Evolutionary conservation across 2,888 invertebrate genomes (phyloP).

Genomic region (Plebejus melissa): DNA sequence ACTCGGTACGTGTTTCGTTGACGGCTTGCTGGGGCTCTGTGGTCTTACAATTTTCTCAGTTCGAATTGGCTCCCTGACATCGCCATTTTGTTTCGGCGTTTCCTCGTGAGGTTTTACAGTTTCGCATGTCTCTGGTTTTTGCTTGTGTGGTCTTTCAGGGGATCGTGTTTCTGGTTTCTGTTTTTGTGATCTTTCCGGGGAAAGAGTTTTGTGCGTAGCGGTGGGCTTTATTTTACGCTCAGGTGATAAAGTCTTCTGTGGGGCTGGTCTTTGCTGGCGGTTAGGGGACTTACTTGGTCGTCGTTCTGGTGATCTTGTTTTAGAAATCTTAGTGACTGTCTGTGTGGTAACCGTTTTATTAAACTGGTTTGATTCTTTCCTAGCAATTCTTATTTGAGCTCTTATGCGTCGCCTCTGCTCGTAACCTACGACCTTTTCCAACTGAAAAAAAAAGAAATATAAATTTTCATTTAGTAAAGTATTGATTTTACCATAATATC

Average conservation of each 20-base stretch:
- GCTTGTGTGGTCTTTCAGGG: slow-evolving; percentile 44
- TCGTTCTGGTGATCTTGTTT: slow-evolving; percentile 44
- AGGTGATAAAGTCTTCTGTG: slow-evolving; percentile 42
- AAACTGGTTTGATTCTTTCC: slow-evolving; percentile 69
- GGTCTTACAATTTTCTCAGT: slow-evolving; percentile 45
- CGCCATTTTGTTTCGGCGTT: slow-evolving; percentile 49
- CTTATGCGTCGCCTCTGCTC: slow-evolving; percentile 88
- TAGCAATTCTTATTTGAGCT: slow-evolving; percentile 86
- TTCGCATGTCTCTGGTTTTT: slow-evolving; percentile 32
- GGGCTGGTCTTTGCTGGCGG: slow-evolving; percentile 35
- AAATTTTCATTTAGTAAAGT: not conserved
- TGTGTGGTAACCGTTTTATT: slow-evolving; percentile 47
- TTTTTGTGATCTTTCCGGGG: slow-evolving; percentile 46
- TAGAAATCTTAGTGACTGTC: slow-evolving; percentile 43
- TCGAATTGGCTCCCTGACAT: slow-evolving; percentile 48
- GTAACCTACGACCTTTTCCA: slow-evolving; percentile 87
- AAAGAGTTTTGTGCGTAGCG: slow-evolving; percentile 43
- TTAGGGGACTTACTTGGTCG: slow-evolving; percentile 46
- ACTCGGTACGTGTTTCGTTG: slow-evolving; percentile 43
- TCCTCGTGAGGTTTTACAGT: slow-evolving; percentile 42
- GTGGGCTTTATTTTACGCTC: slow-evolving; percentile 45
- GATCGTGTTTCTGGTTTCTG: slow-evolving; percentile 37
- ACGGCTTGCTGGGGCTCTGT: slow-evolving; percentile 56
- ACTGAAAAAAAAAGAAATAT: slow-evolving; percentile 62
- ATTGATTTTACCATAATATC: not conserved